phyloP scores from a whole-genome alignment of 1,140 invertebrate genomes.

The Teleopsis dalmanni region DNA sequence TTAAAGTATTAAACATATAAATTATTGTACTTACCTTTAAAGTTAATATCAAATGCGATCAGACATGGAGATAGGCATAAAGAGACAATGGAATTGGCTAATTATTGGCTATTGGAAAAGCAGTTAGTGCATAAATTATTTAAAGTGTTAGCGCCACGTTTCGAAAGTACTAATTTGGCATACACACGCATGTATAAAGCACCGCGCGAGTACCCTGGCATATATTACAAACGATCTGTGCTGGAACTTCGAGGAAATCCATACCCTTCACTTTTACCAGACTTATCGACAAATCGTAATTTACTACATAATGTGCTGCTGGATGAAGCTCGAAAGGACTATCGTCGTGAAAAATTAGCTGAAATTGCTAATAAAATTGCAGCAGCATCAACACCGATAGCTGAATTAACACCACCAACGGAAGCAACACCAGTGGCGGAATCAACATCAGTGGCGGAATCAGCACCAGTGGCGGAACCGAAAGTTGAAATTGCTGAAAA shows the following conservation, averaged over 20 bases:
- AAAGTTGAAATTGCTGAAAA: too few relatives aligned
- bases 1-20: not conserved
- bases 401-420: constrained; percentile 1
- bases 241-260: constrained; percentile 74
- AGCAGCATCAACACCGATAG: constrained; percentile 2
- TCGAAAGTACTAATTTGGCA: constrained; percentile 58
- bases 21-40: not conserved
- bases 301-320: constrained; percentile 64
- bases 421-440: not conserved
- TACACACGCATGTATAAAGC: constrained; percentile 69
- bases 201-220: constrained; percentile 55
- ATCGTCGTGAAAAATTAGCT: constrained; percentile 37
- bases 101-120: constrained; percentile 84
- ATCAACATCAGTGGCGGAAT: too few relatives aligned
- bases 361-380: constrained; percentile 20
- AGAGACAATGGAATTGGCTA: constrained; percentile 81
- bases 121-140: constrained; percentile 87
- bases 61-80: constrained; percentile 74
- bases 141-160: constrained; percentile 82
- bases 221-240: constrained; percentile 51
- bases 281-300: constrained; percentile 51
- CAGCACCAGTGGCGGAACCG: too few relatives aligned
- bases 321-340: constrained; percentile 66
- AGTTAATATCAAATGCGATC: constrained; percentile 86
- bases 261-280: constrained; percentile 53